These are phyloP conservation scores for Cybosia mesomella DNA, from an alignment of 2,888 invertebrate species.

Conservation along the genomic window DNA sequence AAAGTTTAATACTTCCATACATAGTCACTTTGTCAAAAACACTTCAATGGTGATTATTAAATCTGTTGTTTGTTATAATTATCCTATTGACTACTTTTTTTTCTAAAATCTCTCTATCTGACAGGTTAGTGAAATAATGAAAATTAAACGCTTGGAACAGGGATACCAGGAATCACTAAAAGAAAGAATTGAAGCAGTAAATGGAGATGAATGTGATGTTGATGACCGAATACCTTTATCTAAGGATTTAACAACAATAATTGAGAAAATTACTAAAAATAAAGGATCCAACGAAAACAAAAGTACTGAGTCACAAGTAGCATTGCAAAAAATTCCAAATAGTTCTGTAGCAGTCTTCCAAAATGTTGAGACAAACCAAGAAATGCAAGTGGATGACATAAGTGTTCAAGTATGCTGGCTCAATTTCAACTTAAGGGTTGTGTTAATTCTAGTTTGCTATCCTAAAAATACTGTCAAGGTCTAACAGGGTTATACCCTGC, in stretches of 20 bases:
- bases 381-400: slow-evolving; percentile 80
- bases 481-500: too few species aligned
- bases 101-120: slow-evolving; percentile 36
- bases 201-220: slow-evolving; percentile 51
- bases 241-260: slow-evolving; percentile 86
- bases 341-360: slow-evolving; percentile 89
- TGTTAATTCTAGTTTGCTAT: too few species aligned
- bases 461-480: too few species aligned
- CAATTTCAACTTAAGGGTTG: neutral
- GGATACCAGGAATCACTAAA: slow-evolving; percentile 76
- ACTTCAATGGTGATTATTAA: slow-evolving; percentile 76
- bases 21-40: slow-evolving; percentile 79
- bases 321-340: slow-evolving; percentile 86
- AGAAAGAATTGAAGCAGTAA: slow-evolving; percentile 49
- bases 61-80: neutral
- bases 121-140: slow-evolving; percentile 77
- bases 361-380: slow-evolving; percentile 75
- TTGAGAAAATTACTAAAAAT: slow-evolving; percentile 81
- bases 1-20: slow-evolving; percentile 80
- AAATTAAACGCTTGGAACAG: slow-evolving; percentile 82
- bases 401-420: slow-evolving; percentile 84
- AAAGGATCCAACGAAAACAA: slow-evolving; percentile 59
- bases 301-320: slow-evolving; percentile 63
- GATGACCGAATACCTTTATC: slow-evolving; percentile 74
- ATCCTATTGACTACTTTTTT: slow-evolving; percentile 14